A percentile compares a stretch with the other conserved stretches of the same genome.
phyloP scores from a whole-genome alignment of 2,797 vertebrate genomes.

The Pangasius mekongensis region DNA sequence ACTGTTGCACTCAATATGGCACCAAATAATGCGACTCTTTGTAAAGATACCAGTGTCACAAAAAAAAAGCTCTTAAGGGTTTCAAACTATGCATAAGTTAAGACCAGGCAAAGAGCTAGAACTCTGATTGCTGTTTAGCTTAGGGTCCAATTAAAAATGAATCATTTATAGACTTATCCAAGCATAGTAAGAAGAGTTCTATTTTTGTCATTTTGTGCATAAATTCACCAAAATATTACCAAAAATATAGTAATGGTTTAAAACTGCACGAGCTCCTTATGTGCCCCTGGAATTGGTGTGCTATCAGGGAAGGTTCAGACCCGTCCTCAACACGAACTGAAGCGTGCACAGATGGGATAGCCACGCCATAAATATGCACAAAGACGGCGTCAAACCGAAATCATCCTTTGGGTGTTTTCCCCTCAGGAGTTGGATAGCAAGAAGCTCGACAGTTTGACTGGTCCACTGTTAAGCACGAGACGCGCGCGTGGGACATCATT shows the following conservation, averaged over 20 bases:
- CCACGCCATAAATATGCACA: conserved; percentile 74
- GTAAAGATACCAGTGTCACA: neutral
- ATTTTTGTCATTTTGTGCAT: neutral
- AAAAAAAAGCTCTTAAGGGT: neutral
- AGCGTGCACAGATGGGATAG: conserved; percentile 76
- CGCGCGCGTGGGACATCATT: conserved; percentile 59
- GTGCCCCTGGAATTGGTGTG: neutral
- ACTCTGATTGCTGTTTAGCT: neutral
- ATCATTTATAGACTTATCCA: neutral
- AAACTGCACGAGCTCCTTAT: too few relatives aligned
- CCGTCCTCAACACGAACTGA: conserved; percentile 30
- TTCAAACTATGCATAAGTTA: neutral
- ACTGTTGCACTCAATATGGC: neutral
- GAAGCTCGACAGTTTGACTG: conserved; percentile 64
- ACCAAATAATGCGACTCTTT: neutral
- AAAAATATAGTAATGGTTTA: too few relatives aligned
- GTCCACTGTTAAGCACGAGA: conserved; percentile 64
- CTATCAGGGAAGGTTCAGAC: neutral
- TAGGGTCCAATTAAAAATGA: neutral
- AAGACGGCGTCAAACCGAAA: conserved; percentile 72
- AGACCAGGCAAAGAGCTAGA: neutral
- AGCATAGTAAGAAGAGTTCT: neutral
- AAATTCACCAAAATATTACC: neutral
- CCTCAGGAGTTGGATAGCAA: conserved; percentile 64
- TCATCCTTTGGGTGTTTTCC: conserved; percentile 54